These are phyloP conservation scores for Lepidurus arcticus DNA, from an alignment of 1,140 invertebrate genomes.

Conservation along the genomic window DNA sequence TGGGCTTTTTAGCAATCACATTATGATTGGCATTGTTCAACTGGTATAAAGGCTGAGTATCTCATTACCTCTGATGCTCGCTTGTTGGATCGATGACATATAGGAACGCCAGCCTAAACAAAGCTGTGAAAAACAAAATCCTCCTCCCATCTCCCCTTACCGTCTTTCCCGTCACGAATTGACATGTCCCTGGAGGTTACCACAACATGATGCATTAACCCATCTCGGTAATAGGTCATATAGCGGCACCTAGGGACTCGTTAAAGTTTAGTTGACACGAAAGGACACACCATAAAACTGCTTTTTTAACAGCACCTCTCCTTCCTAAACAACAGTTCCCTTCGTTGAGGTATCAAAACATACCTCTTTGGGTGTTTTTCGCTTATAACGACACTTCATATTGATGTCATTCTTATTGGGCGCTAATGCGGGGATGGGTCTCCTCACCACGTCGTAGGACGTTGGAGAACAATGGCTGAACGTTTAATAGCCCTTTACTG, in stretches of 20 bases:
- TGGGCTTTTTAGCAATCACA: neutral
- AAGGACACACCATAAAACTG: neutral
- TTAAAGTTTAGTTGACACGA: neutral
- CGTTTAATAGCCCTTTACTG: no score
- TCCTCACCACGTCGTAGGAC: no score
- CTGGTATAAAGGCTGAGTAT: neutral
- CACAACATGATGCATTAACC: neutral
- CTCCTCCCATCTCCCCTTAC: neutral
- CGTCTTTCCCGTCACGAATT: neutral
- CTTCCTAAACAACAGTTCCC: no score
- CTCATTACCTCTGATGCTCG: slow-evolving; percentile 1
- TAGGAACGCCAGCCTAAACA: neutral
- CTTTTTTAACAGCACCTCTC: no score
- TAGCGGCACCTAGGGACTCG: neutral
- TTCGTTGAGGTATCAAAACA: no score
- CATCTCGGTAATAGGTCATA: slow-evolving; percentile 2
- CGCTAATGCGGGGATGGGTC: no score
- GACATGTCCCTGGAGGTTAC: slow-evolving; percentile 10
- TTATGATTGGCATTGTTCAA: slow-evolving; percentile 8
- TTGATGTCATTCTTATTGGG: no score
- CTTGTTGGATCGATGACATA: slow-evolving; percentile 8
- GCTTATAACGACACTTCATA: no score
- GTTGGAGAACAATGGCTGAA: no score
- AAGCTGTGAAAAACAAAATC: neutral
- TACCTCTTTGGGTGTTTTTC: no score